phyloP scores from a whole-genome alignment of 1,140 invertebrate species.

The Trachymyrmex septentrionalis region DNA sequence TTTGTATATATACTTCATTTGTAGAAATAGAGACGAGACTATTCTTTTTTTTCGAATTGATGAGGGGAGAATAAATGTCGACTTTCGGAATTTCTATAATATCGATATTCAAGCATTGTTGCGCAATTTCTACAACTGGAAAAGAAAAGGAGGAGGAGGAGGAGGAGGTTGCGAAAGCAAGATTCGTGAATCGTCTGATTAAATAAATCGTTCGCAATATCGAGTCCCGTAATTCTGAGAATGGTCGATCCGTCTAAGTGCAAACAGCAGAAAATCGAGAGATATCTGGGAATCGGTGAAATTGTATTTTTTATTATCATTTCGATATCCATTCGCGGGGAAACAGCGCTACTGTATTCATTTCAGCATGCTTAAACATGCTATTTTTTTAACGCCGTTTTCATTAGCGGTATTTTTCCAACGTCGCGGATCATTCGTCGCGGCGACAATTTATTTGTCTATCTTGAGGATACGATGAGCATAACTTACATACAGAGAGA shows the following conservation, averaged over 20 bases:
- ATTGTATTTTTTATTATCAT: slow-evolving; percentile 59
- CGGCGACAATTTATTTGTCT: slow-evolving; percentile 60
- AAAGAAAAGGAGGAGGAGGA: too few relatives aligned
- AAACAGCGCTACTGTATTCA: slow-evolving; percentile 56
- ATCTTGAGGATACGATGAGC: slow-evolving; percentile 56
- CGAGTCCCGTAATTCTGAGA: slow-evolving; percentile 34
- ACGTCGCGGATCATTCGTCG: slow-evolving; percentile 40
- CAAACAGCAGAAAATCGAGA: slow-evolving; percentile 48
- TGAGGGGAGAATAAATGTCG: too few relatives aligned
- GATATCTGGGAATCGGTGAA: slow-evolving; percentile 25
- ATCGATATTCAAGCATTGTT: background rate
- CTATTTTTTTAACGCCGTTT: slow-evolving; percentile 61
- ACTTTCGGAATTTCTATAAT: background rate
- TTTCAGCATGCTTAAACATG: slow-evolving; percentile 59
- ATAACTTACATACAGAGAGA: slow-evolving; percentile 31
- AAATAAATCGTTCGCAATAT: slow-evolving; percentile 41
- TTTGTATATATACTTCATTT: background rate
- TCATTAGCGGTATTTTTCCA: slow-evolving; percentile 55
- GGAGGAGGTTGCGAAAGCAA: background rate
- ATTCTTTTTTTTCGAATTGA: background rate
- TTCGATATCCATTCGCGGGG: slow-evolving; percentile 53
- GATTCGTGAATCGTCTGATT: slow-evolving; percentile 15
- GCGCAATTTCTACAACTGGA: background rate
- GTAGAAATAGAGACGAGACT: background rate
- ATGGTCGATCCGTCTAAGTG: slow-evolving; percentile 44